Conservation (phyloP, 2,888 invertebrate genomes). For the Malthinus flaveolus region DNA sequence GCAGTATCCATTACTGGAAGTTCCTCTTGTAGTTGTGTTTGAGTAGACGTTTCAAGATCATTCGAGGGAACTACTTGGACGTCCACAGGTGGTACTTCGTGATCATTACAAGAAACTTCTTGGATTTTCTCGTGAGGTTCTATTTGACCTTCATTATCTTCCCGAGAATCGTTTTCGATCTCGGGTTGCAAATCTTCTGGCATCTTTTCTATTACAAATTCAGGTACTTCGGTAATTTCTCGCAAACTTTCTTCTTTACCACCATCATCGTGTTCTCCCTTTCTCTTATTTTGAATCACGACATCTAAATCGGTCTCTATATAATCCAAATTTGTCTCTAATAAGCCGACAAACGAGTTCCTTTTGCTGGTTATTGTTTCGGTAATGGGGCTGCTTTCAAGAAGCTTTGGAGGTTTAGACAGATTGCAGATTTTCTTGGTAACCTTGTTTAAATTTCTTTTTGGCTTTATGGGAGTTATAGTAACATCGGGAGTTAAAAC, state of each 20-base stretch:
- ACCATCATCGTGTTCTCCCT: not conserved
- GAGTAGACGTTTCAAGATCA: not conserved
- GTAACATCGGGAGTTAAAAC: conserved; percentile 11
- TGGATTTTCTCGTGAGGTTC: not conserved
- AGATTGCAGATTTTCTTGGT: conserved; percentile 18
- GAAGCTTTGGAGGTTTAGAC: conserved; percentile 45
- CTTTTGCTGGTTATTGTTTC: conserved; percentile 47
- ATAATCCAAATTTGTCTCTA: conserved; percentile 67
- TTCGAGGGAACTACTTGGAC: not conserved
- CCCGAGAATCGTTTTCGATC: not conserved
- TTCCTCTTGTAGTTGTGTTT: not conserved
- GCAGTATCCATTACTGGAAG: not conserved
- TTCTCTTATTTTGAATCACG: conserved; percentile 34
- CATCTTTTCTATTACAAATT: not conserved
- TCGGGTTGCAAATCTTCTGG: not conserved
- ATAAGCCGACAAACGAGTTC: conserved; percentile 55
- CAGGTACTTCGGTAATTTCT: not conserved
- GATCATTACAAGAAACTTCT: not conserved
- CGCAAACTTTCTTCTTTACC: not conserved
- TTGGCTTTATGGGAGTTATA: conserved; percentile 8
- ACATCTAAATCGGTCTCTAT: conserved; percentile 56
- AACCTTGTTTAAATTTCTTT: not conserved
- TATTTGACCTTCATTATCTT: not conserved
- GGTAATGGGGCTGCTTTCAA: conserved; percentile 45
- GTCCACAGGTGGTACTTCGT: not conserved